These are phyloP conservation scores for Bubo blakistoni DNA, from an alignment of 2,113 vertebrate species.

Conservation along the genomic window DNA sequence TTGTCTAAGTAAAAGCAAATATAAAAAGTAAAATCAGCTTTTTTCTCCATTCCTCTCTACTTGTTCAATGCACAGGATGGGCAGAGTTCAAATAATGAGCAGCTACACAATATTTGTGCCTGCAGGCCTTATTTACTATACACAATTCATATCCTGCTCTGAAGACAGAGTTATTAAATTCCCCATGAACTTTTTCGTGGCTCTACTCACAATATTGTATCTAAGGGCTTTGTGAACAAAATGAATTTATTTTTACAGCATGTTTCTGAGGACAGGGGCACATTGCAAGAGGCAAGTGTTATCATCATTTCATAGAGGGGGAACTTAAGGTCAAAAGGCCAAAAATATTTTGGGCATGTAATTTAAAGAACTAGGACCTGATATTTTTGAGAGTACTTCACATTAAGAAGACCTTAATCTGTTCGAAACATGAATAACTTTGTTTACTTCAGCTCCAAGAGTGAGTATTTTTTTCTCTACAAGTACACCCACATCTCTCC, in stretches of 20 bases:
- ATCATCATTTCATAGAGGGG: neutral
- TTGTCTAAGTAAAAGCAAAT: neutral
- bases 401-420: neutral
- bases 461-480: neutral
- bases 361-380: neutral
- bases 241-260: slow-evolving; percentile 27
- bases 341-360: neutral
- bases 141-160: slow-evolving; percentile 62
- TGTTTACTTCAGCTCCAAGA: neutral
- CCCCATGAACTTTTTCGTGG: slow-evolving; percentile 18
- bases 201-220: neutral
- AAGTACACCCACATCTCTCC: neutral
- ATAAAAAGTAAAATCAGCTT: neutral
- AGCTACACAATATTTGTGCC: slow-evolving; percentile 28
- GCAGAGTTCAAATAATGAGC: slow-evolving; percentile 35
- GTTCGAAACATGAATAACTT: neutral
- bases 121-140: slow-evolving; percentile 58
- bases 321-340: neutral
- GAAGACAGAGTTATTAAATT: slow-evolving; percentile 53
- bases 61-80: neutral
- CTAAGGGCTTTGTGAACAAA: slow-evolving; percentile 20
- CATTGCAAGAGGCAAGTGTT: neutral
- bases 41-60: neutral
- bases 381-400: neutral
- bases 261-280: neutral